Conservation (phyloP, 2,113 vertebrate species). For the Dipodomys ordii region DNA sequence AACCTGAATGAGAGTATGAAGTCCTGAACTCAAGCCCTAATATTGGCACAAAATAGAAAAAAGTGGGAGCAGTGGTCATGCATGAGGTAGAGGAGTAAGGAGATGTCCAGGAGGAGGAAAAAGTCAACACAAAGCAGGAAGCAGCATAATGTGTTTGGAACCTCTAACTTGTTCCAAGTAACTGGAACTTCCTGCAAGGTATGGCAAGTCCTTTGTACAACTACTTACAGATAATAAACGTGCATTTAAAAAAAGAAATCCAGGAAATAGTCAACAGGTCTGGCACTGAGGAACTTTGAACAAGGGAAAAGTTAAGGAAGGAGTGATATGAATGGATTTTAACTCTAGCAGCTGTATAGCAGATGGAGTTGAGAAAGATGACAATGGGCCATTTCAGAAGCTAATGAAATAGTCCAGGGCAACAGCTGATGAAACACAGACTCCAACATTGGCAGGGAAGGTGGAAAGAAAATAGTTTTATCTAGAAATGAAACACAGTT, state of each 20-base stretch:
- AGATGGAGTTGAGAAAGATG: constrained; percentile 62
- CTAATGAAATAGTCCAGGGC: constrained; percentile 61
- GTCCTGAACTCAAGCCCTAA: too few species aligned
- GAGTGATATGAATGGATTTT: constrained; percentile 1
- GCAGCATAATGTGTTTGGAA: neutral
- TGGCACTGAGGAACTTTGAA: neutral
- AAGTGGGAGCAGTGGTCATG: neutral
- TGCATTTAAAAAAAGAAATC: neutral
- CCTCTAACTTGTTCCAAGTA: neutral
- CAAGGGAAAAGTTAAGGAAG: neutral
- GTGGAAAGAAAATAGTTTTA: constrained; percentile 53
- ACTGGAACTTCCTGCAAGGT: neutral
- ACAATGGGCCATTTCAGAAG: constrained; percentile 53
- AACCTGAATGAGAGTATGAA: too few species aligned
- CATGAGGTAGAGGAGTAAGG: neutral
- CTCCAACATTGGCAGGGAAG: constrained; percentile 10
- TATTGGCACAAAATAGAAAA: too few species aligned
- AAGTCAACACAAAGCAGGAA: constrained; percentile 12
- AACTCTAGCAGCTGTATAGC: constrained; percentile 9
- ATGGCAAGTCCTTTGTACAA: too few species aligned
- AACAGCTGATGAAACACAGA: constrained; percentile 65
- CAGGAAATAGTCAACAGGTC: neutral
- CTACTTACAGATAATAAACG: too few species aligned
- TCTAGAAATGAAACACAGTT: constrained; percentile 56
- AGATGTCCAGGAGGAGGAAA: neutral